A percentile compares a stretch with the other conserved stretches of the same genome.
These are phyloP conservation scores for Platichthys flesus DNA, from an alignment of 2,113 vertebrate genomes.

Conservation along the genomic window DNA sequence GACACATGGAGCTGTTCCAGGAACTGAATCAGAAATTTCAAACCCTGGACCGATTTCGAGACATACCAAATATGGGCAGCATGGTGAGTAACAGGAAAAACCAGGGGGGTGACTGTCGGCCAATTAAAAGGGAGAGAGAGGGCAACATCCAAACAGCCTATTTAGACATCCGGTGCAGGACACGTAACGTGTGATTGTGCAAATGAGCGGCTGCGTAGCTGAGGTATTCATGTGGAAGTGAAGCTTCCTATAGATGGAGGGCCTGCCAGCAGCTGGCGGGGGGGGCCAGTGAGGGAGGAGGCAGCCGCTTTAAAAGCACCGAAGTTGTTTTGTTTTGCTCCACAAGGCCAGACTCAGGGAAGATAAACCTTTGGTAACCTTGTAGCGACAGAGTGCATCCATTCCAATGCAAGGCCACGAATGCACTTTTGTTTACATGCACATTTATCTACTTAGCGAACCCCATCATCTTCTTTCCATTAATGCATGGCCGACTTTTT, in stretches of 20 bases:
- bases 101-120: slow-evolving; percentile 63
- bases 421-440: slow-evolving; percentile 81
- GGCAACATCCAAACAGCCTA: slow-evolving; percentile 55
- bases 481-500: slow-evolving; percentile 80
- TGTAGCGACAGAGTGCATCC: slow-evolving; percentile 74
- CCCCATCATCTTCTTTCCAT: slow-evolving; percentile 78
- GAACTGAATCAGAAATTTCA: slow-evolving; percentile 99
- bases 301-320: slow-evolving; percentile 40
- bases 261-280: slow-evolving; percentile 44
- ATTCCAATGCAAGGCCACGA: slow-evolving; percentile 81
- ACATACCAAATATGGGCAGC: slow-evolving; percentile 99
- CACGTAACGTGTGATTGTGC: slow-evolving; percentile 75
- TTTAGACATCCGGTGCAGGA: slow-evolving; percentile 77
- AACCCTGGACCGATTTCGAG: slow-evolving; percentile 99
- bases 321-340: slow-evolving; percentile 52
- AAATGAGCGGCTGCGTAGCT: slow-evolving; percentile 71
- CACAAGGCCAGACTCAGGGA: slow-evolving; percentile 62
- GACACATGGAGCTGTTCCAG: slow-evolving; percentile 99
- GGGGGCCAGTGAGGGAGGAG: slow-evolving; percentile 4
- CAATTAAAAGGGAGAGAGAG: slow-evolving; percentile 50
- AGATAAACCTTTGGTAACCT: slow-evolving; percentile 65
- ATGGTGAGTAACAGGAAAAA: slow-evolving; percentile 92
- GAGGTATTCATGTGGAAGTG: slow-evolving; percentile 67
- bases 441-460: slow-evolving; percentile 76
- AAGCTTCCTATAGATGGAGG: slow-evolving; percentile 46